Percentiles rank a stretch among this genome's conserved stretches.
These are phyloP conservation scores for Anthopleura xanthogrammica DNA, from an alignment of 92 coral and sea anemone species.

Conservation along the genomic window DNA sequence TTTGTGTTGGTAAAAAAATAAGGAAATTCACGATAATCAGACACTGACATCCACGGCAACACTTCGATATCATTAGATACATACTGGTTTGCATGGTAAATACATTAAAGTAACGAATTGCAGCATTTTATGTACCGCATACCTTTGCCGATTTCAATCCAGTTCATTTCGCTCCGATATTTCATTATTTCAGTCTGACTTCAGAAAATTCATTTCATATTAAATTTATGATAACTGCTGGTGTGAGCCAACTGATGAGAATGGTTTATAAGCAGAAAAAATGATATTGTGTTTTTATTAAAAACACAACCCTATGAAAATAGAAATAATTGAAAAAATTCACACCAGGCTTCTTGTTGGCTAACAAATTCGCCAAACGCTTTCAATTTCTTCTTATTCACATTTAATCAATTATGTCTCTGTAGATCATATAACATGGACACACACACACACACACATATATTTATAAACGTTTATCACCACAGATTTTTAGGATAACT, in stretches of 20 bases:
- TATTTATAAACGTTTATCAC: neutral
- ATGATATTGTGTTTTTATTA: neutral
- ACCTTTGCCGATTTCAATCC: too few relatives aligned
- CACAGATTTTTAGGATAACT: neutral
- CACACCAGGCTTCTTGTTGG: neutral
- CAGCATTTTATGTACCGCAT: too few relatives aligned
- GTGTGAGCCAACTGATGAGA: neutral
- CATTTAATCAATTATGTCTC: neutral
- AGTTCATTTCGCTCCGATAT: too few relatives aligned
- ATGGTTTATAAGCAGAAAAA: neutral
- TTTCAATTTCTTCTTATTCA: neutral
- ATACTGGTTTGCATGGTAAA: neutral
- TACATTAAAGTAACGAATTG: neutral
- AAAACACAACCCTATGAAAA: neutral
- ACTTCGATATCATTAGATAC: neutral
- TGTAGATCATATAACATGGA: neutral
- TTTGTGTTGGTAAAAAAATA: neutral
- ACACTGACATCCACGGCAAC: neutral
- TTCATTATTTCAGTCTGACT: neutral
- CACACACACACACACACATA: too few relatives aligned
- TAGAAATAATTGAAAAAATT: neutral
- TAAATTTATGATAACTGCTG: neutral
- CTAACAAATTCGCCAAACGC: neutral
- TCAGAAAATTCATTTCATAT: neutral
- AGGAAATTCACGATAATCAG: neutral